Base-by-base conservation (phyloP, 1,140 invertebrate genomes). In the Xylocopa sonorina region DNA sequence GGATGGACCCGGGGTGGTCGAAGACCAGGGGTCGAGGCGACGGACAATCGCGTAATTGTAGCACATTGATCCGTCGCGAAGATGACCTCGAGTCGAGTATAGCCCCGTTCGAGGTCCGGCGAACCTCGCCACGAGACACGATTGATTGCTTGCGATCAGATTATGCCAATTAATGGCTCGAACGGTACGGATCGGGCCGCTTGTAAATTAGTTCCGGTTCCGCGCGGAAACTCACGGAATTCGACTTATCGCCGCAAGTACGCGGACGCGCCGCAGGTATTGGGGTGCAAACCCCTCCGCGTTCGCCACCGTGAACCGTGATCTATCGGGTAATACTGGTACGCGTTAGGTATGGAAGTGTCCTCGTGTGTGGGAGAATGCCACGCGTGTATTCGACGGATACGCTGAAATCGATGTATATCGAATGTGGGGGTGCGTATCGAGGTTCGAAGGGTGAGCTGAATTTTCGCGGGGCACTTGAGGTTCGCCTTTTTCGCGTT, bases 161-260 rank as follows among this genome's bases (percentile, higher is more conserved):
- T 86, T 86, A 86, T 86, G 75, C 71, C 84, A 86, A 85, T 86
- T 86, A 86, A 86, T 86, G 84, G 83, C 76, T 79, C 74, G 53
- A 85, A 79, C 72, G 83, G 68, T 78, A 82, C 46, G 51, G 69
- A 85, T 85, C 84, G 50, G 62, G 51, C 72, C 64, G 83, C 79
- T 79, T 85, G 84, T 85, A 85, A 85, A 85, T 85, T 85, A 85
- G 84, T 85, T 85, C 83, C 83, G 80, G 75, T 85, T 85, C 83
- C 84, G 80, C 53, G 10, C 48, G 32, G 78, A 73, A 85, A 82
- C 84, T 79, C 79, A 43, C 66, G 80, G 84, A 86, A 86, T 86
- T 72, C 84, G 80, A 86, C 84, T 86, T 86, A 85, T 86, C 83
- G 62, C 80, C 83, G 72, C 83, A 85, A 73, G 72, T 82, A 86